Conservation (phyloP, 2,888 invertebrate genomes). For the Watsonalla cultraria region DNA sequence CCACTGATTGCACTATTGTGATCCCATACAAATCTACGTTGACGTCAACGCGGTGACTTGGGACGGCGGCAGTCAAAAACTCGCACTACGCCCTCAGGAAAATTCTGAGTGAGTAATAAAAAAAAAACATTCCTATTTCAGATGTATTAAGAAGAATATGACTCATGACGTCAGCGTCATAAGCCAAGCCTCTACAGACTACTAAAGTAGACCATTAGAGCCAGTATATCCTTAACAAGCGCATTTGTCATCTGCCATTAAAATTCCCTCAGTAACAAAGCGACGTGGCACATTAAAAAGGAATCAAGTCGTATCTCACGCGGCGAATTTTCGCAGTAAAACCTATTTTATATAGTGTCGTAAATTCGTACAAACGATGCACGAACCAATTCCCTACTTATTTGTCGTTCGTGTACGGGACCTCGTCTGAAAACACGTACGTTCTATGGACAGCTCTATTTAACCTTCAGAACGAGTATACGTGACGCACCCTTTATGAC, state of each 20-base stretch:
- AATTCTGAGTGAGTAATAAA: too few species aligned
- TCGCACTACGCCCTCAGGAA: too few species aligned
- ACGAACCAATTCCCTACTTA: slow-evolving; percentile 50
- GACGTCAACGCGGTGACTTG: too few species aligned
- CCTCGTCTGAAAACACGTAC: slow-evolving; percentile 9
- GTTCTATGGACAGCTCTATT: slow-evolving; percentile 16
- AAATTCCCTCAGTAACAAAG: not conserved
- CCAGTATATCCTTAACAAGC: not conserved
- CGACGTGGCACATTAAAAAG: not conserved
- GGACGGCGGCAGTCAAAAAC: too few species aligned
- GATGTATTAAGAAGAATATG: too few species aligned
- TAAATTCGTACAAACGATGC: slow-evolving; percentile 56
- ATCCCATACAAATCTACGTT: too few species aligned
- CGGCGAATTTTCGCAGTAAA: slow-evolving; percentile 42
- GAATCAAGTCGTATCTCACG: slow-evolving; percentile 29
- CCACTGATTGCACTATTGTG: too few species aligned
- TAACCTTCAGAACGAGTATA: slow-evolving; percentile 42
- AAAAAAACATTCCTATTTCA: too few species aligned
- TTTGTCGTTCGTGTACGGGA: slow-evolving; percentile 30
- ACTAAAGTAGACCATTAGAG: not conserved
- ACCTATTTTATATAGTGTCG: slow-evolving; percentile 60
- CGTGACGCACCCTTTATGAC: slow-evolving; percentile 51
- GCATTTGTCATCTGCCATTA: not conserved
- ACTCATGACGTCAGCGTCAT: too few species aligned
- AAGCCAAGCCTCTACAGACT: too few species aligned